Conservation (phyloP, 2,113 vertebrate species). For the Xiphias gladius region DNA sequence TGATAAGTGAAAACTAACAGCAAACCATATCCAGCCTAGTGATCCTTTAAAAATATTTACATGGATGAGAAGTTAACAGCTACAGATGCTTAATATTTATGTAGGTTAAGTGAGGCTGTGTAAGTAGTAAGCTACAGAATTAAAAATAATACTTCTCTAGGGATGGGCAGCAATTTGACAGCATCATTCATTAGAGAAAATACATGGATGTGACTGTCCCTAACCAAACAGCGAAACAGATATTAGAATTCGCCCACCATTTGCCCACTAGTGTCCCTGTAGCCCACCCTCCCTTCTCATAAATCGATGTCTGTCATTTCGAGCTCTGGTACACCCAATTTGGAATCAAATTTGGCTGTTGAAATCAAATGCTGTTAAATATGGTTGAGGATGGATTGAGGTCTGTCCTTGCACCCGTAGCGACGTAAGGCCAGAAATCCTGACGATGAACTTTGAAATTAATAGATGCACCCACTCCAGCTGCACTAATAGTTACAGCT, state of each 20-base stretch:
- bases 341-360: constrained; percentile 33
- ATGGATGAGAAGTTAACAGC: constrained; percentile 16
- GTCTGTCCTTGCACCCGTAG: not conserved
- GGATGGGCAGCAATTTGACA: constrained; percentile 35
- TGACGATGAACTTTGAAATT: constrained; percentile 13
- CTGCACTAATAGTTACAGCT: not conserved
- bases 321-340: constrained; percentile 11
- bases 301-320: constrained; percentile 22
- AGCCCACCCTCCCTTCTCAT: constrained; percentile 11
- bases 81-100: constrained; percentile 30
- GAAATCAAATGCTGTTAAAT: constrained; percentile 22
- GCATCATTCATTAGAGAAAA: constrained; percentile 34
- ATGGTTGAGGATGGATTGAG: constrained; percentile 16
- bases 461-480: not conserved
- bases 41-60: constrained; percentile 36
- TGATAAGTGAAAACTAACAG: constrained; percentile 36
- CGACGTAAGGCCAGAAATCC: constrained; percentile 19
- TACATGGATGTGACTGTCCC: constrained; percentile 22
- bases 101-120: constrained; percentile 52
- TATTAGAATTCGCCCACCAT: constrained; percentile 16
- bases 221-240: constrained; percentile 26
- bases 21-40: constrained; percentile 32
- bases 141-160: constrained; percentile 34
- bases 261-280: not conserved
- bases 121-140: constrained; percentile 30